phyloP scores from a whole-genome alignment of 2,888 invertebrate genomes.

The Rhabditophanes sp. region DNA sequence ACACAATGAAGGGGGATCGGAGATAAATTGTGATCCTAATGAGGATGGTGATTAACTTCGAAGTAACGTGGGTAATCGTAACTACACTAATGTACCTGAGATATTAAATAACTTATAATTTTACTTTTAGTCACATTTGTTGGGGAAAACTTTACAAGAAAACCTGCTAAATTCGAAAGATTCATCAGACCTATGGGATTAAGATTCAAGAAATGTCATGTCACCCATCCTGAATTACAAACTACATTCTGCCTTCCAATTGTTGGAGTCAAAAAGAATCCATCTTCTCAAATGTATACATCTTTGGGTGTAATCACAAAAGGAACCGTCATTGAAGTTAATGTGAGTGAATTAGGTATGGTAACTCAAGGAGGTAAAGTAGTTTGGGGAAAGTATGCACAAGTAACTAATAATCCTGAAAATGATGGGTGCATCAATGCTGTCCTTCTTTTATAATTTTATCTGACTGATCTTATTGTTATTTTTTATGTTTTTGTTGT shows the following conservation, averaged over 20 bases:
- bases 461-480: constrained; percentile 1
- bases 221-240: constrained; percentile 95
- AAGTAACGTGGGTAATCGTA: too few species aligned
- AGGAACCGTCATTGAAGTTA: constrained; percentile 52
- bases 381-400: constrained; percentile 99
- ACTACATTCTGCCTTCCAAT: constrained; percentile 92
- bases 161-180: constrained; percentile 95
- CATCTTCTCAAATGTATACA: constrained; percentile 89
- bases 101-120: neutral
- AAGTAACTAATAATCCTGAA: constrained; percentile 93
- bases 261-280: constrained; percentile 96
- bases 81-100: too few species aligned
- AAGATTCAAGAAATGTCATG: constrained; percentile 59
- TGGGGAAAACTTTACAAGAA: constrained; percentile 90
- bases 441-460: constrained; percentile 80
- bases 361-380: constrained; percentile 94
- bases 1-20: too few species aligned
- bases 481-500: neutral
- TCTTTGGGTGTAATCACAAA: constrained; percentile 93
- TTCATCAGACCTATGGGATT: constrained; percentile 82
- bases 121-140: constrained; percentile 55
- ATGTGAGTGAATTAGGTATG: constrained; percentile 89
- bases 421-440: constrained; percentile 99
- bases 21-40: too few species aligned
- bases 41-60: too few species aligned